phyloP scores from a whole-genome alignment of 2,888 invertebrate species.

The Gordius sp. region DNA sequence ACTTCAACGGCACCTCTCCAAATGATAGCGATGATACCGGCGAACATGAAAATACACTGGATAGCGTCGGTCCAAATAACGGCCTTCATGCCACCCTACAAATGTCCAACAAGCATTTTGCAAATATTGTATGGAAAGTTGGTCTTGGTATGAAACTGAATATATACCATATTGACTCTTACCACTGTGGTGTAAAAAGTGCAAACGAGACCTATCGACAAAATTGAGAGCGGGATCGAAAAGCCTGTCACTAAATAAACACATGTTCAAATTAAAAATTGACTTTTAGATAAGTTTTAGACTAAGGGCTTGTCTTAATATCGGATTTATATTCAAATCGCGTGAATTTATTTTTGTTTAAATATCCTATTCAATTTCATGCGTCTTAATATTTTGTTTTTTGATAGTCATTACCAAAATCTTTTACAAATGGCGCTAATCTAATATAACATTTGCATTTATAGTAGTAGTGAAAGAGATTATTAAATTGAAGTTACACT shows the following conservation, averaged over 20 bases:
- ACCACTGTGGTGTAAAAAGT: conserved; percentile 29
- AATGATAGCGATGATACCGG: conserved; percentile 41
- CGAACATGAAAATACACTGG: conserved; percentile 46
- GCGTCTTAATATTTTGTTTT: too few relatives aligned
- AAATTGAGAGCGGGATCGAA: conserved; percentile 24
- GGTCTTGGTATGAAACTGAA: background rate
- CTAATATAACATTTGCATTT: too few relatives aligned
- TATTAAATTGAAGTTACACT: too few relatives aligned
- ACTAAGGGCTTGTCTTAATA: too few relatives aligned
- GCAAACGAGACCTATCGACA: conserved; percentile 26
- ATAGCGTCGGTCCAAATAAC: conserved; percentile 57
- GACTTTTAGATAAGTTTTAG: too few relatives aligned
- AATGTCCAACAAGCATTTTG: background rate
- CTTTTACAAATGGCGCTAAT: too few relatives aligned
- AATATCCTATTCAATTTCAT: too few relatives aligned
- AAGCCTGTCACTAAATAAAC: conserved; percentile 26
- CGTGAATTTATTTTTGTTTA: too few relatives aligned
- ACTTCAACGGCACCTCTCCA: conserved; percentile 31
- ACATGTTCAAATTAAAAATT: background rate
- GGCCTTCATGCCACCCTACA: conserved; percentile 62
- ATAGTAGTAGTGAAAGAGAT: too few relatives aligned
- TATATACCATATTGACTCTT: background rate
- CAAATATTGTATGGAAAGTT: too few relatives aligned
- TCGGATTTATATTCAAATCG: too few relatives aligned
- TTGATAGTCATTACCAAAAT: too few relatives aligned